Evolutionary conservation across 2,113 vertebrate species (phyloP).

Genomic region (Rhabdornis inornatus): DNA sequence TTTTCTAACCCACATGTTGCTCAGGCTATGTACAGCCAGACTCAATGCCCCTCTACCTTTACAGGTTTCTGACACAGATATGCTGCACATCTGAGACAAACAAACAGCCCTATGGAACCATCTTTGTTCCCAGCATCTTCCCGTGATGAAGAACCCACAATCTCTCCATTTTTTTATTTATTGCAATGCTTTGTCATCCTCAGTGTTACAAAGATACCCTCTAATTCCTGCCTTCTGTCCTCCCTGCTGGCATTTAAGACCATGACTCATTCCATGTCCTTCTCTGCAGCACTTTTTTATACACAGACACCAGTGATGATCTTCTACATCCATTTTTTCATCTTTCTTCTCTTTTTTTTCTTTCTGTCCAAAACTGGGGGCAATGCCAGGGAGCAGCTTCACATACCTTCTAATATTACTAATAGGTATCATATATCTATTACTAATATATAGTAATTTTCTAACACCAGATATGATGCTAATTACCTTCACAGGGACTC

Average conservation of each 20-base stretch:
- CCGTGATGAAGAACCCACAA: neutral
- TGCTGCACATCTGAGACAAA: neutral
- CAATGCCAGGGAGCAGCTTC: neutral
- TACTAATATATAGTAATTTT: neutral
- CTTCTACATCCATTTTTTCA: neutral
- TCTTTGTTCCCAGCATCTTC: neutral
- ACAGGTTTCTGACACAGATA: neutral
- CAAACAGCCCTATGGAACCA: neutral
- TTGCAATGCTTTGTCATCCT: neutral
- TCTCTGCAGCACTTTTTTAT: neutral
- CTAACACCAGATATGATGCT: neutral
- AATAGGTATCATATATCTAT: too few species aligned
- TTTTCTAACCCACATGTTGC: neutral
- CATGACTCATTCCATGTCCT: neutral
- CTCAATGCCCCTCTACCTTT: neutral
- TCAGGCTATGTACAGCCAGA: accelerated
- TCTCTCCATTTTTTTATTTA: neutral
- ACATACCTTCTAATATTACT: neutral
- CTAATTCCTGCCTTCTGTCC: neutral
- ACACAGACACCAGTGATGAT: neutral
- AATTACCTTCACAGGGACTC: neutral
- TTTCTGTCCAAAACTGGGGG: neutral
- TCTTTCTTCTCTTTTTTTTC: neutral
- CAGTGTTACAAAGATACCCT: neutral
- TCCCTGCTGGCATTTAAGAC: neutral